phyloP scores from a whole-genome alignment of 1,140 invertebrate genomes.

The Mya arenaria region DNA sequence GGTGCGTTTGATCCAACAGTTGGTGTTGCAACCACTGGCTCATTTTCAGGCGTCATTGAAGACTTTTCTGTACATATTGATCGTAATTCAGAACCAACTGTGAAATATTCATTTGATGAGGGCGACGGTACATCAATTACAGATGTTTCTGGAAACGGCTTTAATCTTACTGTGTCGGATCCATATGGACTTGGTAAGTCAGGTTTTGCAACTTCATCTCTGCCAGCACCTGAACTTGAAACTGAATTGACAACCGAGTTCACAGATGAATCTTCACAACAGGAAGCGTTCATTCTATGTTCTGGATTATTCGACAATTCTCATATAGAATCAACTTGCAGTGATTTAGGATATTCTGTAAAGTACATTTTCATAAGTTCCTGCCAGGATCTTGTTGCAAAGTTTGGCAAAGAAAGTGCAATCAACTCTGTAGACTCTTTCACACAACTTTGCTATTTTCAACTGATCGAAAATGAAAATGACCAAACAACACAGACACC shows the following conservation, averaged over 20 bases:
- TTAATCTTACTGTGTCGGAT: conserved; percentile 8
- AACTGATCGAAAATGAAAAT: not conserved
- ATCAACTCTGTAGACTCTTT: not conserved
- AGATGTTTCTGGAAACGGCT: not conserved
- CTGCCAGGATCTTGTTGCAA: conserved; percentile 6
- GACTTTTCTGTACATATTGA: not conserved
- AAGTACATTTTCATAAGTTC: not conserved
- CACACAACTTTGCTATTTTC: not conserved
- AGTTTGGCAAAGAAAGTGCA: not conserved
- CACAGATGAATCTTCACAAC: conserved; percentile 1
- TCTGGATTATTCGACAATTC: not conserved
- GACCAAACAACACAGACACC: not conserved
- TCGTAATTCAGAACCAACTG: not conserved
- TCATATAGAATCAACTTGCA: not conserved
- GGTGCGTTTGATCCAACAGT: not conserved
- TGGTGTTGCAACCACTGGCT: conserved; percentile 15
- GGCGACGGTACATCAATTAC: not conserved
- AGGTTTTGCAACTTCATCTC: not conserved
- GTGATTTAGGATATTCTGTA: not conserved
- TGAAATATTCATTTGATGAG: conserved; percentile 16
- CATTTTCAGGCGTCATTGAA: conserved; percentile 37
- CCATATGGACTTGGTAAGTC: conserved; percentile 11
- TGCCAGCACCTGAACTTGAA: conserved; percentile 17
- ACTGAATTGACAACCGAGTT: not conserved
- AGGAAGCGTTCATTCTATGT: not conserved